Evolutionary conservation across 2,113 vertebrate genomes (phyloP).

Genomic region (Megaptera novaeangliae): DNA sequence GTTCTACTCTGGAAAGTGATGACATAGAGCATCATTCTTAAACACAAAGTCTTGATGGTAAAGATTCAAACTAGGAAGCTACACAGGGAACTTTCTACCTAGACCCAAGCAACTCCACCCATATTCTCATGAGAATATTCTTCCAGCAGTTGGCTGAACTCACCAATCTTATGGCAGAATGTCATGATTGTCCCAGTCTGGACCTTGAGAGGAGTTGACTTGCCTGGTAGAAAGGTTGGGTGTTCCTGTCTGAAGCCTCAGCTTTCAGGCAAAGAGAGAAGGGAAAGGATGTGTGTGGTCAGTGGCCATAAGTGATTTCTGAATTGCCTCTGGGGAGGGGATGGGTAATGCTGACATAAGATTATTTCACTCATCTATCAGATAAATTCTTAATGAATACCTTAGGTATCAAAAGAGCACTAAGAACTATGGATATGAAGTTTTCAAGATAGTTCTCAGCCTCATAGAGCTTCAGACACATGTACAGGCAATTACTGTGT

Average conservation of each 20-base stretch:
- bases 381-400: constrained; percentile 12
- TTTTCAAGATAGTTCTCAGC: neutral
- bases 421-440: neutral
- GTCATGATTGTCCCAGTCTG: neutral
- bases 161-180: neutral
- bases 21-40: neutral
- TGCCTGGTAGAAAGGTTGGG: neutral
- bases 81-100: neutral
- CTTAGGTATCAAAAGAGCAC: neutral
- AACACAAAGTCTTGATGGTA: neutral
- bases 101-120: neutral
- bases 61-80: neutral
- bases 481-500: neutral
- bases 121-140: neutral
- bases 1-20: neutral
- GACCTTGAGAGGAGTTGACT: neutral
- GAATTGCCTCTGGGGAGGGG: neutral
- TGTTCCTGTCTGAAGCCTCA: neutral
- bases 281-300: neutral
- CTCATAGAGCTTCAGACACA: neutral
- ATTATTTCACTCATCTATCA: neutral
- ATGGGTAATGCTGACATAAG: neutral
- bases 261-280: neutral
- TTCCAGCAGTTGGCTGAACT: neutral
- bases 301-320: neutral